Percentiles rank a stretch among this genome's conserved stretches.
Evolutionary conservation across 2,797 vertebrate genomes (phyloP).

Genomic region (Lagodon rhomboides): DNA sequence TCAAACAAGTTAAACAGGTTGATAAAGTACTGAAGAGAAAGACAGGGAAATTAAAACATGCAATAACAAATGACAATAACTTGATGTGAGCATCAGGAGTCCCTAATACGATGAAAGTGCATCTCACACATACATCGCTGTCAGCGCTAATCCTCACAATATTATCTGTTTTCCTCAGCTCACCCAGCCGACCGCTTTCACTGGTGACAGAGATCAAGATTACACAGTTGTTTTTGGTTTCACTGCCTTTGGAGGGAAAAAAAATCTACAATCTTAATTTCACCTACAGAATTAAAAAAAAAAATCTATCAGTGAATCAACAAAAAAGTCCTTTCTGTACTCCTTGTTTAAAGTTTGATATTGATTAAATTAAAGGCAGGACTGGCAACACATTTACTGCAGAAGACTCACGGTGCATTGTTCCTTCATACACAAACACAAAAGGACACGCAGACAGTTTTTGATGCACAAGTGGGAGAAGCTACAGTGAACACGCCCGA

Average conservation of each 20-base stretch:
- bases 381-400: not conserved
- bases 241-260: not conserved
- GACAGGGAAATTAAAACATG: not conserved
- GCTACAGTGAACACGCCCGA: slow-evolving; percentile 2
- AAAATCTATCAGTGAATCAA: slow-evolving; percentile 3
- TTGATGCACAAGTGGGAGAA: not conserved
- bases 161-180: slow-evolving; percentile 47
- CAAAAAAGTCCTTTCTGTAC: not conserved
- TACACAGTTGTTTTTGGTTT: slow-evolving; percentile 20
- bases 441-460: not conserved
- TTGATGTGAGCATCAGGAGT: slow-evolving; percentile 28
- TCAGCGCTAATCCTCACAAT: slow-evolving; percentile 52
- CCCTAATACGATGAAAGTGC: slow-evolving; percentile 46
- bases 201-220: slow-evolving; percentile 36
- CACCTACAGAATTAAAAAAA: not conserved
- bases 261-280: slow-evolving; percentile 4
- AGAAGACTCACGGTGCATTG: too few species aligned
- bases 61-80: slow-evolving; percentile 23
- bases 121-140: slow-evolving; percentile 17
- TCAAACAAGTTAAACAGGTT: not conserved
- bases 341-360: slow-evolving; percentile 3
- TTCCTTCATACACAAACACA: not conserved
- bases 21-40: not conserved
- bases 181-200: slow-evolving; percentile 33
- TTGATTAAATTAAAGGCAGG: not conserved